phyloP scores from a whole-genome alignment of 2,113 vertebrate species.

The Neotoma lepida region DNA sequence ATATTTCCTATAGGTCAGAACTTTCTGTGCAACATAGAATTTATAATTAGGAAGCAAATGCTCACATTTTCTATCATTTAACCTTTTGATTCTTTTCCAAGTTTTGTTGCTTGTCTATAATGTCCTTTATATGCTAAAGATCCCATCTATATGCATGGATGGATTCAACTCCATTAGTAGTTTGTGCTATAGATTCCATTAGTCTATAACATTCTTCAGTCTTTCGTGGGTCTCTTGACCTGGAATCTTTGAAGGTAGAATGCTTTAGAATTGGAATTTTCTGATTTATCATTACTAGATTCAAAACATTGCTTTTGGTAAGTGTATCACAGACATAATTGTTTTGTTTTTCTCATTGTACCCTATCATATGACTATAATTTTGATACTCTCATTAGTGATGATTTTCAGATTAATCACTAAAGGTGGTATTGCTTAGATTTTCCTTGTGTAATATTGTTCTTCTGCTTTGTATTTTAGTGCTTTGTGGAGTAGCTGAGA shows the following conservation, averaged over 20 bases:
- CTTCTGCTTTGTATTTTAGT: not conserved
- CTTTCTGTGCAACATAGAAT: not conserved
- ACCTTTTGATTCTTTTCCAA: not conserved
- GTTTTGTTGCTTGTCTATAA: not conserved
- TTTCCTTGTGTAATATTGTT: not conserved
- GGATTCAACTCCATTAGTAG: not conserved
- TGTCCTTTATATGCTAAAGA: not conserved
- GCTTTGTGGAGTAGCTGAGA: not conserved
- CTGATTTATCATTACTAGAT: not conserved
- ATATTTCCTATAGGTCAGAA: not conserved
- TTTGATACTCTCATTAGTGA: not conserved
- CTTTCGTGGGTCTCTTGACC: not conserved
- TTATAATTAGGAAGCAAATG: not conserved
- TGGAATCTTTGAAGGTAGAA: not conserved
- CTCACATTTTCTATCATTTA: not conserved
- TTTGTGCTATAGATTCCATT: not conserved
- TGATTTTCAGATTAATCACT: not conserved
- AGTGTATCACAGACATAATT: not conserved
- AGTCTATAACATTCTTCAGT: not conserved
- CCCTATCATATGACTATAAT: not conserved
- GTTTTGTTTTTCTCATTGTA: not conserved
- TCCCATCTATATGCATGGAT: not conserved
- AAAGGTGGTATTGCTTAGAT: not conserved
- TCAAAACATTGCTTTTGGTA: not conserved
- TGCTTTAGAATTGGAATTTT: not conserved